Percentiles rank a stretch among this genome's conserved stretches.
phyloP scores from a whole-genome alignment of 2,888 invertebrate species.

The Amphipyra berbera region DNA sequence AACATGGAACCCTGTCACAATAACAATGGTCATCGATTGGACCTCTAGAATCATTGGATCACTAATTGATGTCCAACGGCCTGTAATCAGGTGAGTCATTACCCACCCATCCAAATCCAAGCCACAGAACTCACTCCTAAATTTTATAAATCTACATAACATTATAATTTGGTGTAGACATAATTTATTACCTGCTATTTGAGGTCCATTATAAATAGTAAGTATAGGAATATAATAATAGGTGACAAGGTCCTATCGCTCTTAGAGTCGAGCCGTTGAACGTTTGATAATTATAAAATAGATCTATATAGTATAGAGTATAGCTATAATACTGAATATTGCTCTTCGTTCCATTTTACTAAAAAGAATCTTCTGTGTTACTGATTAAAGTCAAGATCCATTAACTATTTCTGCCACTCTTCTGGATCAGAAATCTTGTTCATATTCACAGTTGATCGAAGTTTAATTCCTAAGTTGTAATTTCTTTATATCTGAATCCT shows the following conservation, averaged over 20 bases:
- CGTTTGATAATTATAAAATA: constrained; percentile 6
- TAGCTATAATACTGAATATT: constrained; percentile 50
- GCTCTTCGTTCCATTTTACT: constrained; percentile 44
- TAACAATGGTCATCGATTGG: constrained; percentile 52
- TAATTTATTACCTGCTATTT: constrained; percentile 50
- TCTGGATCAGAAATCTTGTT: too few species aligned
- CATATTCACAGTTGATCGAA: too few species aligned
- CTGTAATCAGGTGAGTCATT: not conserved
- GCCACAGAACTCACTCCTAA: constrained; percentile 15
- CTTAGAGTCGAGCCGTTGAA: constrained; percentile 5
- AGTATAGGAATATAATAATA: constrained; percentile 20
- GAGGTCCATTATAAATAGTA: constrained; percentile 34
- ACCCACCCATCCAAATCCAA: constrained; percentile 13
- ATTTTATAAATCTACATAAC: constrained; percentile 24
- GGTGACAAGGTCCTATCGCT: constrained; percentile 21
- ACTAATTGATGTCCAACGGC: constrained; percentile 2
- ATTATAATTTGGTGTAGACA: constrained; percentile 49
- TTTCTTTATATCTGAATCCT: not conserved
- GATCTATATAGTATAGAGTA: constrained; percentile 5
- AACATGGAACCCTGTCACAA: constrained; percentile 50
- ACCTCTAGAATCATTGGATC: constrained; percentile 32
- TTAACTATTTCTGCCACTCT: not conserved
- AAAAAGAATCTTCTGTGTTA: not conserved
- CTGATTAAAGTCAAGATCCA: constrained; percentile 15
- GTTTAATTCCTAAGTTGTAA: too few species aligned